Evolutionary conservation across 2,888 invertebrate genomes (phyloP).

Genomic region (Cistogaster globosa): DNA sequence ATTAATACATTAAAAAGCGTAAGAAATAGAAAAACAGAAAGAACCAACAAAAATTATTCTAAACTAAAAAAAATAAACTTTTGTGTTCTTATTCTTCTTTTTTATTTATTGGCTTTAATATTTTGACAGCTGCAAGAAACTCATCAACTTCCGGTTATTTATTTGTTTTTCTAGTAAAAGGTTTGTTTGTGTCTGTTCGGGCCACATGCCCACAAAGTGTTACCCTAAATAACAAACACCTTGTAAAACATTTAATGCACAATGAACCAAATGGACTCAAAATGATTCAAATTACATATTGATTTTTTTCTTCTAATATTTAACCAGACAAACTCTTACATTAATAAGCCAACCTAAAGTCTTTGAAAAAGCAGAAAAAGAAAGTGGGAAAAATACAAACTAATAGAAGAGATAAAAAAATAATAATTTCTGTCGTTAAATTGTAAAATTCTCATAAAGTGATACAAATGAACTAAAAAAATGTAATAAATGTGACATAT

Average conservation of each 20-base stretch:
- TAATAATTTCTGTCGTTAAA: no score
- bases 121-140: conserved; percentile 45
- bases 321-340: conserved; percentile 16
- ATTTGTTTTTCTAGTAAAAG: conserved; percentile 30
- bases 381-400: conserved; percentile 13
- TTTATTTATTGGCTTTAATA: neutral
- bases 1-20: no score
- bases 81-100: neutral
- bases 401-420: no score
- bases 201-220: conserved; percentile 6
- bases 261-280: conserved; percentile 31
- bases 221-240: conserved; percentile 35
- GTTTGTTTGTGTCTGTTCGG: neutral
- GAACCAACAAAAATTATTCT: no score
- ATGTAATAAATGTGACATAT: conserved; percentile 12
- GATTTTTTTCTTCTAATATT: conserved; percentile 50
- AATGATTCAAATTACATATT: conserved; percentile 51
- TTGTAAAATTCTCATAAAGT: no score
- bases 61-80: no score
- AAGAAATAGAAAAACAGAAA: no score
- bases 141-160: conserved; percentile 57
- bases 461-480: no score
- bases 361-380: neutral
- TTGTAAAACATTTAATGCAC: conserved; percentile 33
- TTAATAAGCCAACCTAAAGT: conserved; percentile 19